Percentiles rank a stretch among this genome's conserved stretches.
phyloP scores from a whole-genome alignment of 2,113 vertebrate species.

The Cepphus grylle region DNA sequence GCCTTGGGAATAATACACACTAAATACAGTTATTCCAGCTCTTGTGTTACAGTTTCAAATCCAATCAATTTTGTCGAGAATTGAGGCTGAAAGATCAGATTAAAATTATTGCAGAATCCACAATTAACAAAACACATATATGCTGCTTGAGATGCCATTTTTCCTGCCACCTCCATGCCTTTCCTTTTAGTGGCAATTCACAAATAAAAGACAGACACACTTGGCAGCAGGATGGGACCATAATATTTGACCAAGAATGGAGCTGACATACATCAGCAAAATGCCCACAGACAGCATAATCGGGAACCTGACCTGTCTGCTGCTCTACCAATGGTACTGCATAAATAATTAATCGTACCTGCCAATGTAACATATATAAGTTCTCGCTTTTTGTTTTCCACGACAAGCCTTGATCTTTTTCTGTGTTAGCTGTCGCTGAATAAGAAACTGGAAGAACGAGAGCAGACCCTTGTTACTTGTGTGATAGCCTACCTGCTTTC shows the following conservation, averaged over 20 bases:
- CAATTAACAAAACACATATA: not conserved
- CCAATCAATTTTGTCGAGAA: not conserved
- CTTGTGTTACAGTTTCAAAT: conserved; percentile 14
- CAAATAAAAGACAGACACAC: not conserved
- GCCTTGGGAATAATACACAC: not conserved
- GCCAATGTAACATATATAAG: conserved; percentile 13
- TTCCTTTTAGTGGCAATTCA: not conserved
- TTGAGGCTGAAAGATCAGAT: not conserved
- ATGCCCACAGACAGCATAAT: conserved; percentile 50
- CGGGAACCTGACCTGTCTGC: conserved; percentile 38
- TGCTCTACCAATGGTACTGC: conserved; percentile 6
- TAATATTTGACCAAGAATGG: conserved; percentile 16
- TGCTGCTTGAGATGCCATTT: not conserved
- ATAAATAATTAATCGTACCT: conserved; percentile 47
- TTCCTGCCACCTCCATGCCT: not conserved
- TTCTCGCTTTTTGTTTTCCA: conserved; percentile 39
- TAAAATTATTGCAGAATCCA: not conserved
- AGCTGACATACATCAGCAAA: conserved; percentile 36
- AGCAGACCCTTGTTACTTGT: conserved; percentile 9
- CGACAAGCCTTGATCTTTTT: conserved; percentile 37
- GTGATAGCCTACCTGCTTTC: conserved; percentile 5
- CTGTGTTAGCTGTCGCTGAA: not conserved
- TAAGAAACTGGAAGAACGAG: conserved; percentile 31
- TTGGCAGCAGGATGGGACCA: not conserved
- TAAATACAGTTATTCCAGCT: not conserved